Percentiles rank a stretch among this genome's conserved stretches.
Conservation (phyloP, 2,888 invertebrate genomes). For the Tenthredo livida region DNA sequence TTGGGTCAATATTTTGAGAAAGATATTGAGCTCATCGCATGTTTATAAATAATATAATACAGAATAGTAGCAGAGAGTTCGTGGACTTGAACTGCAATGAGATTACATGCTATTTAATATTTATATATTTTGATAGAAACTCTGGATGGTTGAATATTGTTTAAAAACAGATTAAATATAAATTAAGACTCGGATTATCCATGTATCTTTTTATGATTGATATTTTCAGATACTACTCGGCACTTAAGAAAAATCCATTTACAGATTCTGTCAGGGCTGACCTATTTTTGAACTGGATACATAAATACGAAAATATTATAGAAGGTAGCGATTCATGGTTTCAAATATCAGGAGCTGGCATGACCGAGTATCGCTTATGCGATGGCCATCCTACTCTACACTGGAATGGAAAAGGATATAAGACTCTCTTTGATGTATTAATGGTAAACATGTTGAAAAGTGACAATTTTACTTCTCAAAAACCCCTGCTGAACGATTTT, state of each 20-base stretch:
- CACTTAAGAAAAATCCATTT: conserved; percentile 62
- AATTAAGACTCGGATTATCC: background rate
- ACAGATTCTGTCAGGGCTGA: conserved; percentile 70
- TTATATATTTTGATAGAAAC: background rate
- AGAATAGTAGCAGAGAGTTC: background rate
- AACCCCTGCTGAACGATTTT: background rate
- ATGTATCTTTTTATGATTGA: conserved; percentile 49
- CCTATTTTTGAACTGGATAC: conserved; percentile 82
- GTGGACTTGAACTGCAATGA: background rate
- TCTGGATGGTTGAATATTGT: background rate
- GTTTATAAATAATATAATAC: background rate
- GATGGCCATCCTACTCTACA: conserved; percentile 86
- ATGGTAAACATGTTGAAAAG: conserved; percentile 79
- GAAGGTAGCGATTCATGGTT: conserved; percentile 84
- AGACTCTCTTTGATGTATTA: conserved; percentile 84
- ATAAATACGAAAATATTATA: conserved; percentile 78
- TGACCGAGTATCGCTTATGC: conserved; percentile 84
- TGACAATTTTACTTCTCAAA: conserved; percentile 33
- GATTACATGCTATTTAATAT: background rate
- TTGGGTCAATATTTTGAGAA: background rate
- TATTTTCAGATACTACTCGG: conserved; percentile 66
- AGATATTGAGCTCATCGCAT: background rate
- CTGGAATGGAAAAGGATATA: conserved; percentile 88
- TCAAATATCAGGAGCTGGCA: conserved; percentile 84
- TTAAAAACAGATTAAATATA: no score